A percentile compares a stretch with the other conserved stretches of the same genome.
Evolutionary conservation across 2,113 vertebrate species (phyloP).

Genomic region (Collichthys lucidus): DNA sequence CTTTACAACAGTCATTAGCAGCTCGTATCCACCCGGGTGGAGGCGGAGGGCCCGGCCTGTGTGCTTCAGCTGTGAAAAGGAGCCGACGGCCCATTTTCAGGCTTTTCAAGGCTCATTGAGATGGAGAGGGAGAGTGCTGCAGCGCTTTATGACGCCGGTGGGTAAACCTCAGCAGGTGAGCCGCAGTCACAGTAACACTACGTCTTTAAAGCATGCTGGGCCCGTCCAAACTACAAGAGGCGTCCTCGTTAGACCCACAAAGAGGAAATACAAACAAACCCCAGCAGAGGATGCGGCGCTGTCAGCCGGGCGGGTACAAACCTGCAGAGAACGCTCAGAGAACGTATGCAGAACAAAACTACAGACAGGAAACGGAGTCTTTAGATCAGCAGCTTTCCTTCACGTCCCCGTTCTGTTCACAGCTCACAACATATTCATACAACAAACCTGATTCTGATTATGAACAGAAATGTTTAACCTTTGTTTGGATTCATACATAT

Average conservation of each 20-base stretch:
- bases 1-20: slow-evolving; percentile 83
- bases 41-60: slow-evolving; percentile 66
- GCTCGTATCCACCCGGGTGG: slow-evolving; percentile 73
- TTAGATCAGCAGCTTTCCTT: too few relatives aligned
- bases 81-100: slow-evolving; percentile 70
- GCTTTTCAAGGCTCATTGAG: slow-evolving; percentile 80
- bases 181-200: slow-evolving; percentile 57
- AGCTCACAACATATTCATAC: too few relatives aligned
- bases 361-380: too few relatives aligned
- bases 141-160: slow-evolving; percentile 67
- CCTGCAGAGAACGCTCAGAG: slow-evolving; percentile 11
- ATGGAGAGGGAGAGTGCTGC: slow-evolving; percentile 63
- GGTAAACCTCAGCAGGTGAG: slow-evolving; percentile 79
- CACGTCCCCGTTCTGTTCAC: too few relatives aligned
- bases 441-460: too few relatives aligned
- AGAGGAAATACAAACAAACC: slow-evolving; percentile 78
- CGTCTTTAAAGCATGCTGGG: slow-evolving; percentile 75
- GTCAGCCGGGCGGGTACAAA: background rate
- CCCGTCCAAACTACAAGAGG: slow-evolving; percentile 59
- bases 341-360: too few relatives aligned
- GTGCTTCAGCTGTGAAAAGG: slow-evolving; percentile 74
- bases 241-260: slow-evolving; percentile 79
- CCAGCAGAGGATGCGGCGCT: slow-evolving; percentile 24
- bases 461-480: too few relatives aligned
- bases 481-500: too few relatives aligned